Base-by-base conservation (phyloP, 2,113 vertebrate genomes). In the Atherinomorus stipes region DNA sequence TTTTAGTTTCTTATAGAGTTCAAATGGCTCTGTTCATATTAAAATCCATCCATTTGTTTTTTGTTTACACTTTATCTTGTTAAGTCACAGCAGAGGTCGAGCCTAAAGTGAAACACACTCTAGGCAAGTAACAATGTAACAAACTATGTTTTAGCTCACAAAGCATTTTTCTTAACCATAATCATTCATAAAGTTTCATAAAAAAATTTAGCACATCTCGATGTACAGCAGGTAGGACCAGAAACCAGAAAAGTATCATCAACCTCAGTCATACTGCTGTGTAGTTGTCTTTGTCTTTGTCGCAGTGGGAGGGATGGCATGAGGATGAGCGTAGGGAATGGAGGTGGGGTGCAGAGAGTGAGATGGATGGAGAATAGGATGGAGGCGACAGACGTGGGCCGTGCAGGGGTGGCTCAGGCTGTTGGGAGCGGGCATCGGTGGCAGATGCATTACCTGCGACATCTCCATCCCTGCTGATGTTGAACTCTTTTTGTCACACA, bases 361-460 rank as follows among this genome's bases (percentile, higher is more conserved):
- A 89, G 90, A 93, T 84, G 87, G 90, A 92, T 89, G 86, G 81
- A 86, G 71, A 45, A 71, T 4, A n/a, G 44, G 74, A 81, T 38
- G 74, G 78, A 89, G 79, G 67, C 65, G 84, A 92, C 90, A 91
- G 91, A 90, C 57, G 85, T 64, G 71, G 81, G 68, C 80, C 64
- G 78, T 75, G 64, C 78, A 76, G 88, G 88, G 84, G 79, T 83
- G 84, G 85, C 83, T 64, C 59, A 50, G 79, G 64, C 62, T 86
- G 89, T 78, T 59, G 74, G 77, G 69, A 22, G 49, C 50, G 42
- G 85, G 76, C 40, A 44, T 56, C 80, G 50, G 86, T 74, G 81
- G 90, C 92, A 92, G 90, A 91, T 88, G 91, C 88, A 91, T 93
- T 89, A 91, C 82, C 85, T 78, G 89, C 59, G 70, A 90, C 86